A percentile compares a stretch with the other conserved stretches of the same genome.
These are phyloP conservation scores for Percopsis transmontana DNA, from an alignment of 2,113 vertebrate genomes.

Conservation along the genomic window DNA sequence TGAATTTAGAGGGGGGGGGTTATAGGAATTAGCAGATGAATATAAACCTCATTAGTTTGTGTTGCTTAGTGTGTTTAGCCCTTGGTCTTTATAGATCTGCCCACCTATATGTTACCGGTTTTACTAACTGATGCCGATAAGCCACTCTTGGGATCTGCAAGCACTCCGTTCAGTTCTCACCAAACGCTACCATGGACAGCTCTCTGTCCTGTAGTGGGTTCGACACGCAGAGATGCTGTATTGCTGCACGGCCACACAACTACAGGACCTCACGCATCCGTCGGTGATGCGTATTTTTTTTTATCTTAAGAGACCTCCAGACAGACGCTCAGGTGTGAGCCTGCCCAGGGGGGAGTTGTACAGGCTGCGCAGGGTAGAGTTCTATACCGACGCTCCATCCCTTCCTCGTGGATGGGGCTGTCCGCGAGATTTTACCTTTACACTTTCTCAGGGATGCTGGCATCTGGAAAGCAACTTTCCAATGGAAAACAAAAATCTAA, in stretches of 20 bases:
- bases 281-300: conserved; percentile 1
- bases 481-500: conserved; percentile 51
- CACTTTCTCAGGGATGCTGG: conserved; percentile 80
- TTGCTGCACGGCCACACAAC: conserved; percentile 27
- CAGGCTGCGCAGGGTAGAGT: conserved; percentile 37
- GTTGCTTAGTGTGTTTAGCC: conserved; percentile 64
- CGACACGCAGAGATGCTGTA: conserved; percentile 54
- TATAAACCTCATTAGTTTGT: conserved; percentile 50
- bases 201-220: conserved; percentile 60
- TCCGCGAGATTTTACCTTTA: conserved; percentile 56
- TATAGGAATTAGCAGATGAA: conserved; percentile 36
- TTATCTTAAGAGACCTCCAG: neutral
- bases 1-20: conserved; percentile 21
- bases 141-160: conserved; percentile 37
- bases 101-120: conserved; percentile 49
- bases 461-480: conserved; percentile 75
- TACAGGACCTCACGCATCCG: neutral
- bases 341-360: conserved; percentile 9
- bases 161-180: conserved; percentile 30
- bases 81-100: conserved; percentile 54
- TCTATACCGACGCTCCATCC: conserved; percentile 36
- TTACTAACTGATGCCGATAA: conserved; percentile 46
- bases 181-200: conserved; percentile 57
- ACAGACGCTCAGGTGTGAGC: neutral
- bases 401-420: conserved; percentile 47